Percentiles rank a stretch among this genome's conserved stretches.
Conservation (phyloP, 2,797 vertebrate species). For the Nyctibius grandis region DNA sequence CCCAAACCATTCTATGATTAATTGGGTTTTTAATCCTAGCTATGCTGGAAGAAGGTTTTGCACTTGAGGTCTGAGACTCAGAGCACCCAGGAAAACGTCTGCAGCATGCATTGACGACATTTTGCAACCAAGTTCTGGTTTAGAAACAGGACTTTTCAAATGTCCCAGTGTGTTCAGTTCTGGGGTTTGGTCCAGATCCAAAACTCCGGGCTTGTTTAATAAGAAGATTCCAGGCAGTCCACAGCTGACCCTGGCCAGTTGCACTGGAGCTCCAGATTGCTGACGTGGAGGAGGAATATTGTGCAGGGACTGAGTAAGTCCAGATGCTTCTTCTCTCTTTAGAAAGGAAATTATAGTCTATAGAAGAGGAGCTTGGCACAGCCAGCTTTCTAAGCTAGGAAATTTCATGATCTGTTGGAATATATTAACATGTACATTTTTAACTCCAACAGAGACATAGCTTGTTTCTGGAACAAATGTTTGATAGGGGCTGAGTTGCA, state of each 20-base stretch:
- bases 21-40: neutral
- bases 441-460: neutral
- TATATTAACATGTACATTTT: constrained; percentile 44
- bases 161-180: neutral
- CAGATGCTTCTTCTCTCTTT: constrained; percentile 68
- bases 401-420: constrained; percentile 66
- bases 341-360: constrained; percentile 75
- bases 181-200: constrained; percentile 23
- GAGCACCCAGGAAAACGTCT: neutral
- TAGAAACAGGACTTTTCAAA: neutral
- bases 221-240: constrained; percentile 23
- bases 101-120: neutral
- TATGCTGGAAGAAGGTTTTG: neutral
- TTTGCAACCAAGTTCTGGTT: neutral
- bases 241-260: constrained; percentile 9
- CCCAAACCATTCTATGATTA: too few species aligned
- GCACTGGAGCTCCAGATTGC: constrained; percentile 30
- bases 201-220: neutral
- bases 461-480: constrained; percentile 17
- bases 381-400: constrained; percentile 62
- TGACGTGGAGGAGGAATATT: constrained; percentile 57
- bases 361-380: constrained; percentile 59
- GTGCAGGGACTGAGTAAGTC: constrained; percentile 65
- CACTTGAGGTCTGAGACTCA: neutral
- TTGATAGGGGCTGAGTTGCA: neutral